Evolutionary conservation across 2,113 vertebrate species (phyloP), one percentile per base, ranked within the genome.

Genomic region (Leiothrix lutea): DNA sequence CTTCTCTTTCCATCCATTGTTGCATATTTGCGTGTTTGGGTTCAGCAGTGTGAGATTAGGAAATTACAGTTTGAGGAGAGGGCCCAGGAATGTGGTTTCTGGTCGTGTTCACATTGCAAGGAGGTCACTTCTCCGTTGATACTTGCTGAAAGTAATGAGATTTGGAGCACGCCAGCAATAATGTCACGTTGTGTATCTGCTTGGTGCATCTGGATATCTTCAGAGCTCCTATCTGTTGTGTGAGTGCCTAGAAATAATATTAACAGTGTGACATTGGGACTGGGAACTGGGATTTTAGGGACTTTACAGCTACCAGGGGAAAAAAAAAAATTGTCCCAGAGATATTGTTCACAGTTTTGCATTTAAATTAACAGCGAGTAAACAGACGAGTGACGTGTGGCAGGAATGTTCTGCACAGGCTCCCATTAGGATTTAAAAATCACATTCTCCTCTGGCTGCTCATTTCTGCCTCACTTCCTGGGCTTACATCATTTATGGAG

Each of bases 1-100:
- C 50, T 96, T 96, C 92, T 95, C 86, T 83, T 97, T 95, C 96
- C 96, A 96, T 48, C 80, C 80, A 92, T 95, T 97, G 93, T 97
- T 97, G 78, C 92, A 92, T 92, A 62, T 91, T 92, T 88, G 86
- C 28, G 88, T 90, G 88, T 90, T 95, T 83, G 96, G 69, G 75
- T 94, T 66, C n/a, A 11, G 80, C 11, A 60, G 90, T 15, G 94
- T 5, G 86, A 97, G 89, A 95, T 94, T 89, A 89, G 87, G 80
- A 95, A 93, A 92, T 82, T 83, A n/a, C 57, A 79, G 2, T 15
- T 94, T 44, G 88, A 48, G 47, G 7, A 60, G 70, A 75, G n/a
- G 54, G 82, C 75, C 83, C 22, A 51, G 57, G 92, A 69, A 61
- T 95, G 89, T 25, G 93, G 91, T 28, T 93, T 93, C 81, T 92